Base-by-base conservation (phyloP, 2,113 vertebrate species). In the Saiga tatarica region DNA sequence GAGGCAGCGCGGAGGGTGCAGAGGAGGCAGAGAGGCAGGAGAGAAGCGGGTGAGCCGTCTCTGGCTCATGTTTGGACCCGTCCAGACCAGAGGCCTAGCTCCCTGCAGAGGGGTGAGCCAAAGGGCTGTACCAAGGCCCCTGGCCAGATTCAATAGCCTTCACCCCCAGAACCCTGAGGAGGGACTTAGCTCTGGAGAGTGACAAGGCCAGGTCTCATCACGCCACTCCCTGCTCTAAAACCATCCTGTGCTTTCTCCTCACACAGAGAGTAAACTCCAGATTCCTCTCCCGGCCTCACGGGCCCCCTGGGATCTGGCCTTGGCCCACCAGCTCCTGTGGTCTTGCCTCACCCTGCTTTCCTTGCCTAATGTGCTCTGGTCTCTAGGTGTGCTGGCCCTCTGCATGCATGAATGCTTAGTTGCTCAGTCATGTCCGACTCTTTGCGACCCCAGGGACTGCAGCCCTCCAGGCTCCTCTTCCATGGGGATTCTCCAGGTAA, bases 61-160 rank as follows among this genome's bases (percentile, higher is more conserved):
- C 7, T 39, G 15, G 26, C 39, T 52, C 3, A 0, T 39, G 53
- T 53, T 30, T 8, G 36, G 36, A n/a, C 10, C 76, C 0, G 0
- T 42, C 36, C 64, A 57, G 33, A n/a, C 28, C 76, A 23, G 42
- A 30, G 36, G 52, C 1, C 0, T 3, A 39, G 84, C 62, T 64
- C 15, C 1, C 53, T 28, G 15, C 7, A 19, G 17, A 33, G 6
- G 5, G 16, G 28, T 67, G 88, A 6, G 16, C 3, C 0, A 47
- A 47, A 52, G 53, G 74, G 36, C 0, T 3, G 28, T 26, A 14
- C 16, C 47, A 3, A 15, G 59, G 25, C 21, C 57, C 42, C 57
- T 2, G 1, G 42, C 39, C 64, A 17, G 28, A 42, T 3, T 13
- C 5, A 14, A 30, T 6, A 21, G n/a, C 52, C 55, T 33, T 13